These are phyloP conservation scores for Malacoctenus gilli DNA, from an alignment of 2,797 vertebrate species.

Conservation along the genomic window DNA sequence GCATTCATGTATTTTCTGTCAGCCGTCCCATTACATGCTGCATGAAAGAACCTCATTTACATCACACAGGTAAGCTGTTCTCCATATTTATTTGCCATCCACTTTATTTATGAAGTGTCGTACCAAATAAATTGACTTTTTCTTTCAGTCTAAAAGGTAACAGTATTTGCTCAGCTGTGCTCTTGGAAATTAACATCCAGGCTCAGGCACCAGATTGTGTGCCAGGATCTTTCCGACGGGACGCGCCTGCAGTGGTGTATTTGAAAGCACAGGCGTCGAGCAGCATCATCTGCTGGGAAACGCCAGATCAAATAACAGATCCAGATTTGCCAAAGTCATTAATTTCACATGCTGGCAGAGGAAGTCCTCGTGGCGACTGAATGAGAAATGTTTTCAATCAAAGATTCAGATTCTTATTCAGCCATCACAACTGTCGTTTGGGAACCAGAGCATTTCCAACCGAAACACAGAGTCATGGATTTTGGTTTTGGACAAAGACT, in stretches of 20 bases:
- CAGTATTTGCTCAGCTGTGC: conserved; percentile 73
- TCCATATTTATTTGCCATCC: conserved; percentile 33
- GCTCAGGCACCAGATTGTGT: conserved; percentile 61
- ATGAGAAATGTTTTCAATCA: conserved; percentile 63
- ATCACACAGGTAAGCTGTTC: conserved; percentile 19
- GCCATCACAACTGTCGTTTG: conserved; percentile 48
- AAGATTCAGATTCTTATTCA: conserved; percentile 62
- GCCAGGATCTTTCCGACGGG: conserved; percentile 46
- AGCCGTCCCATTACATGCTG: neutral
- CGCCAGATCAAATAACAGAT: conserved; percentile 72
- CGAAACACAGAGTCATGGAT: conserved; percentile 20
- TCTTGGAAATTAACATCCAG: conserved; percentile 60
- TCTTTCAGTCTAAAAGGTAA: conserved; percentile 55
- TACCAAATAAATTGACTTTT: conserved; percentile 53
- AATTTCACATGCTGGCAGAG: conserved; percentile 69
- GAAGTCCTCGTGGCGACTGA: conserved; percentile 53
- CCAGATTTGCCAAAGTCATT: conserved; percentile 71
- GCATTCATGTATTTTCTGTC: conserved; percentile 3
- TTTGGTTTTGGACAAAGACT: conserved; percentile 10
- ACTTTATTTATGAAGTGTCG: conserved; percentile 53
- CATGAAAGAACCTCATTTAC: conserved; percentile 14
- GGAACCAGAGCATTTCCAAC: conserved; percentile 28
- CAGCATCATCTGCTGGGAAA: conserved; percentile 61
- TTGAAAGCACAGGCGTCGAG: conserved; percentile 56
- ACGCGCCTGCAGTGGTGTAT: conserved; percentile 55